Evolutionary conservation across 2,888 invertebrate species (phyloP), one percentile per base, ranked within the genome.

Genomic region (Metalampra italica): DNA sequence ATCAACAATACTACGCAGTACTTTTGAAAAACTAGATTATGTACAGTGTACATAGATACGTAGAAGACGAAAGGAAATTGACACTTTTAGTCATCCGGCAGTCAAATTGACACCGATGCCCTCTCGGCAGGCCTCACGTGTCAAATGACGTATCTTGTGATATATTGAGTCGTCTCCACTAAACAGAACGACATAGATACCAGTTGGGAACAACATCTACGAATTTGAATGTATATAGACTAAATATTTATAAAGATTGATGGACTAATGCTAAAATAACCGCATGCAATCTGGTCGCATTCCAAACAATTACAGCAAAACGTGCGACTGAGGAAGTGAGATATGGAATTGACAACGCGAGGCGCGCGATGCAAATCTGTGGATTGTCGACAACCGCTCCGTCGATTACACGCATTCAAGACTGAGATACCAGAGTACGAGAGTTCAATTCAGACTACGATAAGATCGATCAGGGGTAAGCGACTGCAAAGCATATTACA

Each of bases 361-460:
- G 73, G 71, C 73, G 80, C 75, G 76, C 72, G 69, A 76, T 78
- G 82, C 81, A 84, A 86, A 85, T 85, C 85, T 80, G 79, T 74
- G 42, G 30, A 75, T 77, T 74, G 71, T 70, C 72, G 75, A 65
- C 62, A 57, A 64, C 62, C 59, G 66, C 57, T 66, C 56, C 46
- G 52, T 54, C 13, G 22, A 59, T 62, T 60, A 45, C 52, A 60
- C 50, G 58, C 57, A 82, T 71, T 71, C 56, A 60, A 63, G 61
- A 77, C 82, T 70, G 62, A 82, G 65, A 69, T 57, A 53, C 74
- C 2, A 40, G 36, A 54, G 73, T 52, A 54, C 47, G 67, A 83
- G 70, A 71, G 81, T 71, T 65, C 73, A 80, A 74, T 82, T 80
- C 71, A 71, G 67, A 72, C 71, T 64, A 57, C 52, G 62, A 73